Conservation (phyloP, 2,113 vertebrate genomes). For the Tyrannus savana region DNA sequence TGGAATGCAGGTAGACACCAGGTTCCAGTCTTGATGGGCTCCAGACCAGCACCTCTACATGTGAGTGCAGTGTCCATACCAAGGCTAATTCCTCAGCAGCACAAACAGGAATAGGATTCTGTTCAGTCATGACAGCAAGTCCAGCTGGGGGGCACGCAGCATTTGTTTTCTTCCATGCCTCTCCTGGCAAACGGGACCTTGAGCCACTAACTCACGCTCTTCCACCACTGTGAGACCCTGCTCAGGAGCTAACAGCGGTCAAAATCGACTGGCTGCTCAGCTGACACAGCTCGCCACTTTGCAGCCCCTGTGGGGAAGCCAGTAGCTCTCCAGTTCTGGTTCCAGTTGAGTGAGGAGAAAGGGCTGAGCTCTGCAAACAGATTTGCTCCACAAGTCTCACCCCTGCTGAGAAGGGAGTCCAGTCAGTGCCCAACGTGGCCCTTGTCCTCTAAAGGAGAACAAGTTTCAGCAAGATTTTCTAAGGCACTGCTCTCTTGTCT, state of each 20-base stretch:
- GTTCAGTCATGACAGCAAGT: neutral
- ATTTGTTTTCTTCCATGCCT: neutral
- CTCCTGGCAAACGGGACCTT: neutral
- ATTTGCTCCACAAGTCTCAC: neutral
- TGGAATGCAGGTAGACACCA: neutral
- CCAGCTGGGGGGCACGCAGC: neutral
- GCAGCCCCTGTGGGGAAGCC: neutral
- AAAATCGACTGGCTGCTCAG: neutral
- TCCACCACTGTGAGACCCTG: neutral
- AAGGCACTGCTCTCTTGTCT: neutral
- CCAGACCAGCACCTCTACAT: neutral
- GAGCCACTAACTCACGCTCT: neutral
- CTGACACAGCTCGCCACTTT: neutral
- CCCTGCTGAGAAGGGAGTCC: neutral
- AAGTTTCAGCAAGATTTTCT: neutral
- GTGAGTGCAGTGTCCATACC: neutral
- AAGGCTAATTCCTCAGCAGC: neutral
- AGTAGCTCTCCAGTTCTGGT: neutral
- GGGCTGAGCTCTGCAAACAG: neutral
- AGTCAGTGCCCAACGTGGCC: accelerated
- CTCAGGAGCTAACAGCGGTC: neutral
- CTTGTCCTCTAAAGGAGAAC: neutral
- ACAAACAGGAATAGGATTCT: neutral
- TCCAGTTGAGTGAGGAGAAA: neutral
- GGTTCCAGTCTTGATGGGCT: neutral